Base-by-base conservation (phyloP, 2,888 invertebrate species). In the Pecten maximus region DNA sequence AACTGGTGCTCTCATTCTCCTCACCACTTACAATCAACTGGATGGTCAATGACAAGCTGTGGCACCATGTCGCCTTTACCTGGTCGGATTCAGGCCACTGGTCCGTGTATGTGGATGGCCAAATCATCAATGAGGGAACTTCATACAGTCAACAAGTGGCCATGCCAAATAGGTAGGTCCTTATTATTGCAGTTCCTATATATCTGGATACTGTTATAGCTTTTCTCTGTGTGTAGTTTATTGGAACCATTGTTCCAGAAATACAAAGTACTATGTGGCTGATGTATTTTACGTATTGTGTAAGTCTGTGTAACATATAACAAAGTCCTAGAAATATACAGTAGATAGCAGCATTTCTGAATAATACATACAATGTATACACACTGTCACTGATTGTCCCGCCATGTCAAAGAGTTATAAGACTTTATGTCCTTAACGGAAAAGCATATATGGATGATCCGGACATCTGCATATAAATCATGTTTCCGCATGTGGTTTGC, bases 51-150 rank as follows among this genome's bases (percentile, higher is more conserved):
- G 93, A 93, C 89, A 93, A 93, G 12, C 44, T n/a, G 35, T 96
- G 96, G 96, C 95, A 95, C 88, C 94, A 95, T 44, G 87, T 94
- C 10, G 95, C 95, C 93, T 90, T 94, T 88, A 92, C 92, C 54
- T 94, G 94, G 94, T 89, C 92, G 16, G 90, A 90, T 23, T 88
- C 89, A 88, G 93, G 93, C 19, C 88, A 90, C 12, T 94, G 94
- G 94, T 54, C 88, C 1, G 88, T 95, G n/a, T 95, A 92, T 92
- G 89, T 93, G 8, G 94, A 95, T 93, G 94, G 94, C 15, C 39
- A 44, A 28, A 74, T 88, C 50, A 88, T 87, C 40, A 87, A 28
- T 35, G 87, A 48, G 2, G 88, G 87, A 12, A 74, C 87, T 74
- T 88, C 87, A 60, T 91, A 91, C 88, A 91, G 90, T 28, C 50